Evolutionary conservation across 1,140 invertebrate genomes (phyloP).

Genomic region (Camponotus vicinus): DNA sequence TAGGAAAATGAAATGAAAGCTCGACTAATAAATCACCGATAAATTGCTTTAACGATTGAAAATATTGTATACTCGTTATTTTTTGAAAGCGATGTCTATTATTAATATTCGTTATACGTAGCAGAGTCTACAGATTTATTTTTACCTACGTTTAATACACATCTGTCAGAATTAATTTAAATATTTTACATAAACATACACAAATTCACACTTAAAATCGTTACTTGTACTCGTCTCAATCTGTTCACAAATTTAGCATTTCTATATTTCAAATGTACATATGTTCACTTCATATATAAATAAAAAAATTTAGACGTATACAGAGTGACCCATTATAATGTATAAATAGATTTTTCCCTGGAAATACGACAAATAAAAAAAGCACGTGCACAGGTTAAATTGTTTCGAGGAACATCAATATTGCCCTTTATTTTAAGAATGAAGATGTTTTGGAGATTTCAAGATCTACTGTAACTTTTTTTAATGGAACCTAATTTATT

Average conservation of each 20-base stretch:
- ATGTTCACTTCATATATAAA: not conserved
- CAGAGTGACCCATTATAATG: too few species aligned
- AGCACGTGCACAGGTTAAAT: too few species aligned
- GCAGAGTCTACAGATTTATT: slow-evolving; percentile 31
- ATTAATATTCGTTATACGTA: slow-evolving; percentile 38
- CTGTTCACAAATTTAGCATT: not conserved
- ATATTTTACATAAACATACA: slow-evolving; percentile 10
- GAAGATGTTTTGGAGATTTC: too few species aligned
- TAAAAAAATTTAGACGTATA: not conserved
- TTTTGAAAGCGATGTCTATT: slow-evolving; percentile 18
- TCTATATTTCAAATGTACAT: not conserved
- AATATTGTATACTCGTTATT: slow-evolving; percentile 34
- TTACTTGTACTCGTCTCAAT: not conserved
- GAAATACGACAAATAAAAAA: too few species aligned
- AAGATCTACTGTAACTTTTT: too few species aligned
- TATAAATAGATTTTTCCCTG: too few species aligned
- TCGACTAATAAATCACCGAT: slow-evolving; percentile 6
- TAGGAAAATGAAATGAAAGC: slow-evolving; percentile 46
- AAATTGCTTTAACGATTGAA: slow-evolving; percentile 27
- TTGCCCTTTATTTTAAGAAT: too few species aligned
- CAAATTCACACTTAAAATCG: not conserved
- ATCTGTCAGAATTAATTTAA: not conserved
- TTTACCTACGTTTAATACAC: not conserved
- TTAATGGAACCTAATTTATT: too few species aligned
- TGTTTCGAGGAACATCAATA: too few species aligned